Conservation (phyloP, 2,888 invertebrate genomes). For the Nomada hirtipes region DNA sequence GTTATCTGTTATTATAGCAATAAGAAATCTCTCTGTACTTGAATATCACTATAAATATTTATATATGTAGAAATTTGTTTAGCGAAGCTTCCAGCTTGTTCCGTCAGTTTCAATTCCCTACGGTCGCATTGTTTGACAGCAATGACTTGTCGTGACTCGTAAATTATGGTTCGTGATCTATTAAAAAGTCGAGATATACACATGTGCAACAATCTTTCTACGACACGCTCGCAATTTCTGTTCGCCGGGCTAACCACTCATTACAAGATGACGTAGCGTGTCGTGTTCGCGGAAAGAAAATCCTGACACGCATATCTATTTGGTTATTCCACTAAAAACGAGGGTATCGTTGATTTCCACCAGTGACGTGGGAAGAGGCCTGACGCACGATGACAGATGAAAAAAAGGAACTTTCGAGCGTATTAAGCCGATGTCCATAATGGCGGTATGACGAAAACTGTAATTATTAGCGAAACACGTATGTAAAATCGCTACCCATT, state of each 20-base stretch:
- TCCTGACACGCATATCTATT: conserved; percentile 36
- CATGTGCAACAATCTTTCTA: conserved; percentile 30
- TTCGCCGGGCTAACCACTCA: conserved; percentile 37
- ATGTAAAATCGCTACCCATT: neutral
- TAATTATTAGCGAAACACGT: neutral
- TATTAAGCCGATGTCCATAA: neutral
- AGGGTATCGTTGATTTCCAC: conserved; percentile 30
- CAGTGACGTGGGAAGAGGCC: conserved; percentile 53
- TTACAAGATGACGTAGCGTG: conserved; percentile 42
- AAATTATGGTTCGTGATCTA: conserved; percentile 60
- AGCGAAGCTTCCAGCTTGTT: neutral
- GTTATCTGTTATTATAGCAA: no score
- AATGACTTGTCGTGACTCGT: conserved; percentile 41
- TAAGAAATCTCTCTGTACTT: no score
- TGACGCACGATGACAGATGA: conserved; percentile 29
- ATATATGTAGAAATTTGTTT: neutral
- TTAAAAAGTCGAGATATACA: conserved; percentile 35
- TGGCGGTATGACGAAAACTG: neutral
- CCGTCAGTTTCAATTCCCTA: conserved; percentile 50
- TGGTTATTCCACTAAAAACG: conserved; percentile 7
- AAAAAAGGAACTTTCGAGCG: neutral
- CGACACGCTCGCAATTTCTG: conserved; percentile 50
- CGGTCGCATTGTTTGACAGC: conserved; percentile 2
- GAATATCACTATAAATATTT: no score
- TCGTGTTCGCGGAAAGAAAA: conserved; percentile 40